Conservation (phyloP, 2,797 vertebrate genomes). For the Halcyon badia region DNA sequence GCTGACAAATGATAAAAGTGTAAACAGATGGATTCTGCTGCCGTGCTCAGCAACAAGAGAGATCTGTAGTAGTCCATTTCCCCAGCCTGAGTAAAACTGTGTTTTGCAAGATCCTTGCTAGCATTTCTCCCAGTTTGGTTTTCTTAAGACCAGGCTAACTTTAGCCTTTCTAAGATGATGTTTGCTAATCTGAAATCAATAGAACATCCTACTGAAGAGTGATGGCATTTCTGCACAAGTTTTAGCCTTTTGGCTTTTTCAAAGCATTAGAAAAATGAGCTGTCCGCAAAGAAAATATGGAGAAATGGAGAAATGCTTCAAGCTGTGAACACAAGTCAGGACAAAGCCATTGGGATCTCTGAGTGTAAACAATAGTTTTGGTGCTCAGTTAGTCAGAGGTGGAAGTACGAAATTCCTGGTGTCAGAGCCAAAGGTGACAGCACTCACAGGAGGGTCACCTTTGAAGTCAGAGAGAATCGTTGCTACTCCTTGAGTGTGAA, state of each 20-base stretch:
- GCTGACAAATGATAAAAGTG: neutral
- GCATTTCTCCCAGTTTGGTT: neutral
- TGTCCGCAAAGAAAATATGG: neutral
- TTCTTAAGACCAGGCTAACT: neutral
- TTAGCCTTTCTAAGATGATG: neutral
- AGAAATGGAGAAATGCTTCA: neutral
- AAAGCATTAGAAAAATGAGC: neutral
- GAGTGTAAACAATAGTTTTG: neutral
- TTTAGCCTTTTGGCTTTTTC: neutral
- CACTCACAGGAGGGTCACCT: neutral
- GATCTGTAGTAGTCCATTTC: neutral
- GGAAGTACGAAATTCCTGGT: neutral
- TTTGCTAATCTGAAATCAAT: conserved; percentile 41
- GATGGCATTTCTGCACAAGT: neutral
- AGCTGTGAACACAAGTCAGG: neutral
- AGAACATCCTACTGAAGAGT: neutral
- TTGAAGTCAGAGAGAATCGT: neutral
- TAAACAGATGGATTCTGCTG: neutral
- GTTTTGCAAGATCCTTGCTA: neutral
- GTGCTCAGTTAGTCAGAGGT: neutral
- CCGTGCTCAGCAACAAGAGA: neutral
- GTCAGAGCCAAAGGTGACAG: neutral
- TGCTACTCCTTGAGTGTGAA: neutral
- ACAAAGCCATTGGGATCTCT: neutral
- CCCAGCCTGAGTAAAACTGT: neutral